A percentile compares a stretch with the other conserved stretches of the same genome.
Evolutionary conservation across 2,113 vertebrate genomes (phyloP).

Genomic region (Epinephelus fuscoguttatus): DNA sequence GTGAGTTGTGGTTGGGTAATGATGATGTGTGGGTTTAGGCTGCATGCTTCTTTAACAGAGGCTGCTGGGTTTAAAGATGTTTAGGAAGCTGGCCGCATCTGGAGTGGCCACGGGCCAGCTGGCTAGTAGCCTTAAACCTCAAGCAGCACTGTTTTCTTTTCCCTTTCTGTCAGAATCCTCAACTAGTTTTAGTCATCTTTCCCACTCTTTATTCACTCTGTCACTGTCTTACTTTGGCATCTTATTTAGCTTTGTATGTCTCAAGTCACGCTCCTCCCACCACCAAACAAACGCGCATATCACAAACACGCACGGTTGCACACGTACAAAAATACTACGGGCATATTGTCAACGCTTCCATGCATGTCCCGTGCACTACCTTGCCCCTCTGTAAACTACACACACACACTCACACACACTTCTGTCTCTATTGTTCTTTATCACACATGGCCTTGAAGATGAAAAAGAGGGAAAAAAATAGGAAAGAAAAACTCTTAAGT

Average conservation of each 20-base stretch:
- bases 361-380: conserved; percentile 1
- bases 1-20: conserved; percentile 63
- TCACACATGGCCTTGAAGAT: conserved; percentile 46
- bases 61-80: conserved; percentile 57
- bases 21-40: conserved; percentile 58
- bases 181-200: background rate
- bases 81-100: conserved; percentile 65
- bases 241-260: conserved; percentile 11
- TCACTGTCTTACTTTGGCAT: conserved; percentile 28
- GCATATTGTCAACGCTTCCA: background rate
- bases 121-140: conserved; percentile 45
- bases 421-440: conserved; percentile 45
- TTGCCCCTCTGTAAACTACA: conserved; percentile 33
- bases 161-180: background rate
- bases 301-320: conserved; percentile 1
- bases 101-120: conserved; percentile 58
- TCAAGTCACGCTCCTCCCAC: conserved; percentile 23
- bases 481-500: conserved; percentile 46
- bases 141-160: conserved; percentile 25
- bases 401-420: conserved; percentile 25
- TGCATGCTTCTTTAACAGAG: conserved; percentile 42
- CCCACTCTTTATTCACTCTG: background rate
- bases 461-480: conserved; percentile 19
- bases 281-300: conserved; percentile 25
- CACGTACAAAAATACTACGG: background rate